phyloP scores from a whole-genome alignment of 2,797 vertebrate genomes.

The Eospalax fontanierii region DNA sequence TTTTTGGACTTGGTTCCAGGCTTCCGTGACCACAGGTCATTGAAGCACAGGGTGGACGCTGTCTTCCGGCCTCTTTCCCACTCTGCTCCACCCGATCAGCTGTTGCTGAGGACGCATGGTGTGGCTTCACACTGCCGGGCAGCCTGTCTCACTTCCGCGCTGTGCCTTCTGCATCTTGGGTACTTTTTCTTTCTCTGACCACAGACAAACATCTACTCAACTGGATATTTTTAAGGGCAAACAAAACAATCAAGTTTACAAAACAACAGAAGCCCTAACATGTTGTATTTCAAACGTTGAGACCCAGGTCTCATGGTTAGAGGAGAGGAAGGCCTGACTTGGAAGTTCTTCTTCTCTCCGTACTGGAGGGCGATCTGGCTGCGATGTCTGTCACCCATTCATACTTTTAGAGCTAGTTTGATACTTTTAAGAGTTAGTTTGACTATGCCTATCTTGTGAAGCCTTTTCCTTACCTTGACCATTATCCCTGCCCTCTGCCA shows the following conservation, averaged over 20 bases:
- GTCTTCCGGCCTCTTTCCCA: not conserved
- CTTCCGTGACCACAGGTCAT: not conserved
- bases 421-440: not conserved
- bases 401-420: too few species aligned
- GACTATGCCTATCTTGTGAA: not conserved
- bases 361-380: too few species aligned
- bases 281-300: too few species aligned
- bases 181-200: not conserved
- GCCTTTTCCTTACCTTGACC: not conserved
- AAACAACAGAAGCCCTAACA: too few species aligned
- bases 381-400: too few species aligned
- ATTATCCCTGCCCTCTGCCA: not conserved
- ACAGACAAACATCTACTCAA: constrained; percentile 50
- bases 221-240: constrained; percentile 6
- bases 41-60: not conserved
- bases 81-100: not conserved
- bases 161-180: not conserved
- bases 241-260: too few species aligned
- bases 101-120: not conserved
- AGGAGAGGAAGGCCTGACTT: too few species aligned
- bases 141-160: not conserved
- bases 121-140: not conserved
- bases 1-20: not conserved
- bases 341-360: too few species aligned
- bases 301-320: too few species aligned